Base-by-base conservation (phyloP, 2,113 vertebrate genomes). In the Nibea albiflora region DNA sequence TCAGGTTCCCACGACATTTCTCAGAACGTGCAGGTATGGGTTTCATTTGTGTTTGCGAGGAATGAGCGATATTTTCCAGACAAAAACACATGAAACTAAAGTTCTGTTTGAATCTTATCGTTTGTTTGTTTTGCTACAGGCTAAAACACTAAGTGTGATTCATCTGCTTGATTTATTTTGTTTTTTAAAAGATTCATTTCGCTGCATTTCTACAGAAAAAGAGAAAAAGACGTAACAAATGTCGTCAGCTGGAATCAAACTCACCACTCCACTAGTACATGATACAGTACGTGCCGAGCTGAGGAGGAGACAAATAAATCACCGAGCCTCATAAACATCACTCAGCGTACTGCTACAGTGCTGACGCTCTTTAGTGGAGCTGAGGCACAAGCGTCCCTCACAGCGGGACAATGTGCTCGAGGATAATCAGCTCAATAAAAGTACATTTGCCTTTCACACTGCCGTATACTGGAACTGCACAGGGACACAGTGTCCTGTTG, bases 391-490 rank as follows among this genome's bases (percentile, higher is more conserved):
- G 74, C 72, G 70, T 88, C 80, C 22, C 69, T 87, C 82, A 64
- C 85, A 90, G 84, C 66, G 76, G 89, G 88, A 83, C 54, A 60
- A 78, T 72, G 80, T 87, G 84, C 85, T 85, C 22, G 72, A 82
- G 70, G 69, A 85, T 89, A 91, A 92, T 90, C 82, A 85, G 79
- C 81, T 87, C 84, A 88, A 85, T 91, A 91, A 93, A 91, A 89
- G 78, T 80, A 61, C 86, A 88, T 92, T 80, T 89, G 85, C 83
- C 77, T 78, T 72, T 88, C 28, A 68, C 74, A 80, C 46, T 81
- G 85, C 64, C 78, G 50, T 82, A 52, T 22, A 69, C 68, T 58
- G 71, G 53, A 44, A 79, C 77, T 73, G 76, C 53, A 65, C 46
- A 42, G 78, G 88, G 85, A 87, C 86, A 79, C 56, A 60, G 69